These are phyloP conservation scores for Muscicapa comitata DNA, from an alignment of 2,797 vertebrate species.

Conservation along the genomic window DNA sequence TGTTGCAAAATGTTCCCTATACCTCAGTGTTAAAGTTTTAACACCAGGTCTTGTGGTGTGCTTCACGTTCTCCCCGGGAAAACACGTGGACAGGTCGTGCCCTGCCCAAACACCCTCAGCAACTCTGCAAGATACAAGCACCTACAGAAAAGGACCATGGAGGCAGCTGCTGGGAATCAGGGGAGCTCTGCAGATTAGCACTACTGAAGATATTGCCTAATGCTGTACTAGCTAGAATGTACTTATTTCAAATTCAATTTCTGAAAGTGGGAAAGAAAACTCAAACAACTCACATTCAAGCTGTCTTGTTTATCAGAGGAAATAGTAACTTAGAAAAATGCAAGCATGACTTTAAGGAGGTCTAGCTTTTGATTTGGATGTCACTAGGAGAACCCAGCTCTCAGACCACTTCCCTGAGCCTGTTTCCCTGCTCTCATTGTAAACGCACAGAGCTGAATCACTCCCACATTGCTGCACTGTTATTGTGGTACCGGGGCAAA, in stretches of 20 bases:
- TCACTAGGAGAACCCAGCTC: neutral
- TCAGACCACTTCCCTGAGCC: neutral
- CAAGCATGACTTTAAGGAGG: neutral
- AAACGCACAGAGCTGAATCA: conserved; percentile 52
- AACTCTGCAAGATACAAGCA: neutral
- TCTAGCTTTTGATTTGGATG: neutral
- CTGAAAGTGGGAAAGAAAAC: neutral
- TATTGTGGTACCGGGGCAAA: conserved; percentile 74
- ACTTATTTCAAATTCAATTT: conserved; percentile 7
- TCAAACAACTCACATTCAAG: neutral
- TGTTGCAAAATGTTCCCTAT: conserved; percentile 11
- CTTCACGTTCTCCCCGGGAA: neutral
- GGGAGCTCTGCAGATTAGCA: neutral
- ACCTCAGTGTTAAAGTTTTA: neutral
- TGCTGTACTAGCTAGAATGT: neutral
- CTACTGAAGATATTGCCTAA: neutral
- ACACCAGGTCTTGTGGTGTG: neutral
- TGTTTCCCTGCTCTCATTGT: conserved; percentile 9
- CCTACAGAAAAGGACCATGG: neutral
- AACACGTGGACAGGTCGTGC: neutral
- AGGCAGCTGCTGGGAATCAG: neutral
- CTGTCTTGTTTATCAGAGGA: neutral
- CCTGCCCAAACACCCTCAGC: neutral
- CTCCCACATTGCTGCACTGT: conserved; percentile 63
- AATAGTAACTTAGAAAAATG: neutral